Evolutionary conservation across 1,140 invertebrate genomes (phyloP).

Genomic region (Calycopis cecrops): DNA sequence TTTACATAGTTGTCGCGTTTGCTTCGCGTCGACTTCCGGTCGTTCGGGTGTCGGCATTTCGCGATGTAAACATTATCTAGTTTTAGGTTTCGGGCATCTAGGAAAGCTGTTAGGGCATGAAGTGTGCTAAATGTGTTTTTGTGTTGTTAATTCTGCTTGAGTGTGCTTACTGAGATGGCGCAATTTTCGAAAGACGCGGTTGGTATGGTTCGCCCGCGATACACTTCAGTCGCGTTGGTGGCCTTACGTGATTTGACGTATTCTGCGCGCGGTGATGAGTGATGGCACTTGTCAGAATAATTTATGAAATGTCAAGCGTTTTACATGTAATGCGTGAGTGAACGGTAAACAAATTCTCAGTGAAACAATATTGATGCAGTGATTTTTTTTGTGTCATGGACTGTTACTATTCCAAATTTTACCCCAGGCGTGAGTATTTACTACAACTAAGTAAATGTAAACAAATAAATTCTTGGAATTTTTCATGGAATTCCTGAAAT

Average conservation of each 20-base stretch:
- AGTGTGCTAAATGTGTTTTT: slow-evolving; percentile 72
- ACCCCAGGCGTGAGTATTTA: slow-evolving; percentile 72
- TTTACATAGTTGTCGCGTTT: slow-evolving; percentile 87
- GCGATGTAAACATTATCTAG: slow-evolving; percentile 75
- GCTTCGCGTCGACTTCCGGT: slow-evolving; percentile 77
- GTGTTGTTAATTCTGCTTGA: slow-evolving; percentile 71
- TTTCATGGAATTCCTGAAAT: slow-evolving; percentile 35
- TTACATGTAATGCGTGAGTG: slow-evolving; percentile 65
- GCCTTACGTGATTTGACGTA: slow-evolving; percentile 73
- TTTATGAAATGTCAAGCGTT: slow-evolving; percentile 72
- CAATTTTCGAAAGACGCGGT: slow-evolving; percentile 75
- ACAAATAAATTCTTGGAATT: slow-evolving; percentile 48
- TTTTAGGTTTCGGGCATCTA: slow-evolving; percentile 62
- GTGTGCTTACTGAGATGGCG: slow-evolving; percentile 73
- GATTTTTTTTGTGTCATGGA: slow-evolving; percentile 68
- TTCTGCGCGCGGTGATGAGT: slow-evolving; percentile 69
- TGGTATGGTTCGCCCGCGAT: slow-evolving; percentile 70
- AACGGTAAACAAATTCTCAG: slow-evolving; percentile 67
- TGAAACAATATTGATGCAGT: slow-evolving; percentile 66
- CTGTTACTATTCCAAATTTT: slow-evolving; percentile 75
- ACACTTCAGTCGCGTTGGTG: slow-evolving; percentile 72
- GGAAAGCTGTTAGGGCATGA: slow-evolving; percentile 59
- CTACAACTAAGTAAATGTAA: slow-evolving; percentile 49
- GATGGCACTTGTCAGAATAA: slow-evolving; percentile 72
- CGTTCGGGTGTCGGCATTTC: slow-evolving; percentile 73